Conservation (phyloP, 2,797 vertebrate species). For the Acanthiza pusilla region DNA sequence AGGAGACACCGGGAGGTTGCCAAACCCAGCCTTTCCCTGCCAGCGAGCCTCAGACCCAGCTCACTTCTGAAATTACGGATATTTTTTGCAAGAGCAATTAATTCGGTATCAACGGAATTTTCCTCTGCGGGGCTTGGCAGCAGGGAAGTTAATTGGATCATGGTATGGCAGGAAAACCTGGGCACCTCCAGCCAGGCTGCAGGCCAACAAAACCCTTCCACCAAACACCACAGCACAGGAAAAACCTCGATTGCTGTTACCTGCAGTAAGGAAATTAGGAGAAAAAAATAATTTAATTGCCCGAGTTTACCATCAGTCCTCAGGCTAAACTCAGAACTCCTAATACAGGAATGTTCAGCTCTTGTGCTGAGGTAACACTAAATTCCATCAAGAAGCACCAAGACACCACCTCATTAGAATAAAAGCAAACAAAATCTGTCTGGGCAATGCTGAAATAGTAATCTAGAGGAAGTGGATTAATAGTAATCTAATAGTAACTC, state of each 20-base stretch:
- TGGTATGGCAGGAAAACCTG: background rate
- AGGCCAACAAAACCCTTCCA: background rate
- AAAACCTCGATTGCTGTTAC: background rate
- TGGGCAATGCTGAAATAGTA: background rate
- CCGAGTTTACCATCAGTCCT: background rate
- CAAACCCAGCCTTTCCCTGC: background rate
- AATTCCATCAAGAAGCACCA: background rate
- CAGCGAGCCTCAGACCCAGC: background rate
- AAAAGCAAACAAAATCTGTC: background rate
- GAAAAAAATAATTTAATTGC: background rate
- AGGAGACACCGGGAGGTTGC: background rate
- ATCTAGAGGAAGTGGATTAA: background rate
- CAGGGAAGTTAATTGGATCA: rapidly evolving
- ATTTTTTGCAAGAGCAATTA: background rate
- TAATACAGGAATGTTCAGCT: background rate
- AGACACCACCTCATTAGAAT: background rate
- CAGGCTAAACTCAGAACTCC: background rate
- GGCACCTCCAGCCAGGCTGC: background rate
- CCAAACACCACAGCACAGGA: background rate
- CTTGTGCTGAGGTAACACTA: background rate
- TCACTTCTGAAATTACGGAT: rapidly evolving
- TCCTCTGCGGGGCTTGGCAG: background rate
- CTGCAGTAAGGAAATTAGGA: background rate
- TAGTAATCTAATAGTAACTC: background rate
- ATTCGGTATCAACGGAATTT: background rate